These are phyloP conservation scores for Eupsittula cactorum DNA, from an alignment of 2,113 vertebrate genomes.

Conservation along the genomic window DNA sequence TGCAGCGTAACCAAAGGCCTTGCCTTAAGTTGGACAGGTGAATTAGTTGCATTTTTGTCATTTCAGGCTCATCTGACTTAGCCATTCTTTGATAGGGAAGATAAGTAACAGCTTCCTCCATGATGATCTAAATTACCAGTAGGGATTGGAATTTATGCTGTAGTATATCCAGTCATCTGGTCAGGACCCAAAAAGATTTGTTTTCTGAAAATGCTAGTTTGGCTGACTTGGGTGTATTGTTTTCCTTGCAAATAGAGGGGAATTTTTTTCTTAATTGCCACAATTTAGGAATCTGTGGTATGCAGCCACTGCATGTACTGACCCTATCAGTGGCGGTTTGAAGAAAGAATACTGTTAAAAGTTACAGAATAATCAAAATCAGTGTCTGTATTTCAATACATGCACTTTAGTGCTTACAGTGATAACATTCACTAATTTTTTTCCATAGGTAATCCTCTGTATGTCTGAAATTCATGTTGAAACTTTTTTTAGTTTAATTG, in stretches of 20 bases:
- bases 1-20: background rate
- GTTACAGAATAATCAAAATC: background rate
- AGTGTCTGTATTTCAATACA: background rate
- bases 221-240: background rate
- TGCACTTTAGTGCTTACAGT: background rate
- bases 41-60: background rate
- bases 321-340: background rate
- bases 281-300: background rate
- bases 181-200: background rate
- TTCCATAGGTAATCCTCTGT: background rate
- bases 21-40: background rate
- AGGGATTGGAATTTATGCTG: background rate
- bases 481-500: background rate
- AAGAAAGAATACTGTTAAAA: background rate
- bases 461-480: background rate
- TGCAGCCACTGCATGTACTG: background rate
- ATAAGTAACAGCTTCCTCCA: background rate
- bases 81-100: background rate
- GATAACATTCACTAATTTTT: background rate
- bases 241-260: background rate
- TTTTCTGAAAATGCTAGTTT: background rate
- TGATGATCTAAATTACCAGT: background rate
- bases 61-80: background rate
- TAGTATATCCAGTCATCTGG: background rate
- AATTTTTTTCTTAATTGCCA: background rate